A percentile compares a stretch with the other conserved stretches of the same genome.
These are phyloP conservation scores for Zaprionus capensis DNA, from an alignment of 1,140 invertebrate species.

Conservation along the genomic window DNA sequence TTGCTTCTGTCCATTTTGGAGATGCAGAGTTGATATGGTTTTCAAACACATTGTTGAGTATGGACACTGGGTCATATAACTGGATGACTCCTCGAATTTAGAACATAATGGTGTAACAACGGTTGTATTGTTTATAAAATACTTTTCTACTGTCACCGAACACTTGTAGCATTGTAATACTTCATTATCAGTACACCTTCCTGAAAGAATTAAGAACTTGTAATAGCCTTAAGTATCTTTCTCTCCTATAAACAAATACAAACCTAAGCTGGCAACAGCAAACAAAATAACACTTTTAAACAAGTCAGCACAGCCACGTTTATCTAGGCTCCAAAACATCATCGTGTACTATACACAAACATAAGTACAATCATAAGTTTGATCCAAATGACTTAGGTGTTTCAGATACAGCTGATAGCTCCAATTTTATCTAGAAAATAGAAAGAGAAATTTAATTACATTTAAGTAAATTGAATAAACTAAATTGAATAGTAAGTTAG, in stretches of 20 bases:
- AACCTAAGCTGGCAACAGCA: conserved; percentile 29
- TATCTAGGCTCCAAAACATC: neutral
- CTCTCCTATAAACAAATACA: conserved; percentile 9
- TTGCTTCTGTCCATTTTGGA: conserved; percentile 87
- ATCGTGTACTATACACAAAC: conserved; percentile 1
- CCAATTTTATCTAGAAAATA: neutral
- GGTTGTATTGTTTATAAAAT: conserved; percentile 61
- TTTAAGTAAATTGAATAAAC: neutral
- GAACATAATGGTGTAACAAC: conserved; percentile 87
- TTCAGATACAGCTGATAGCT: no score
- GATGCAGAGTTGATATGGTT: conserved; percentile 87
- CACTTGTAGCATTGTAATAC: conserved; percentile 89
- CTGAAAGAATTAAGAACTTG: conserved; percentile 32
- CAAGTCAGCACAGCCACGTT: conserved; percentile 5
- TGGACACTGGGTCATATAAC: conserved; percentile 90
- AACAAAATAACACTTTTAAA: conserved; percentile 18
- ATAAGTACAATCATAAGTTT: neutral
- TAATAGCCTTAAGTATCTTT: neutral
- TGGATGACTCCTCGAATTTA: conserved; percentile 88
- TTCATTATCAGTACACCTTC: conserved; percentile 16
- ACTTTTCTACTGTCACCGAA: conserved; percentile 85
- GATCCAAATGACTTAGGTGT: neutral
- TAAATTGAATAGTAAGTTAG: neutral
- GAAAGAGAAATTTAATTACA: neutral
- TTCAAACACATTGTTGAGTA: conserved; percentile 93